phyloP scores from a whole-genome alignment of 2,797 vertebrate genomes.

The Merluccius polli region DNA sequence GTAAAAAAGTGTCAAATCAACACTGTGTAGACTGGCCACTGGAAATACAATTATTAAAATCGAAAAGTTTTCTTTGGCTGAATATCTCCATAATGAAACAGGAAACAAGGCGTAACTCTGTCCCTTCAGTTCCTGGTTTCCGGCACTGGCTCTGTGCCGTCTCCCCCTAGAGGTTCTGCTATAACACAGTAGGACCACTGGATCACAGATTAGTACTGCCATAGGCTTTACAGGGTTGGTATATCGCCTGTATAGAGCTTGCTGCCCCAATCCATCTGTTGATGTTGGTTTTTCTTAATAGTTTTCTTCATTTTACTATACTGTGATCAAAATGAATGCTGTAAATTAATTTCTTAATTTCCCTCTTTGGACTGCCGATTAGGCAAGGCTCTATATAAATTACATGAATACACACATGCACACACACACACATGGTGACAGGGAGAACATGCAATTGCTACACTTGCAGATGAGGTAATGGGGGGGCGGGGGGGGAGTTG shows the following conservation, averaged over 20 bases:
- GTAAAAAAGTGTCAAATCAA: not conserved
- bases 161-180: not conserved
- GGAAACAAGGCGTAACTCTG: not conserved
- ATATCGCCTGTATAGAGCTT: not conserved
- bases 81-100: too few relatives aligned
- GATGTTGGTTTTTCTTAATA: too few relatives aligned
- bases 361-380: too few relatives aligned
- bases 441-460: conserved; percentile 54
- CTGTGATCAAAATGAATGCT: too few relatives aligned
- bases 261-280: not conserved
- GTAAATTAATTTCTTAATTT: too few relatives aligned
- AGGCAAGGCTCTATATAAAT: not conserved
- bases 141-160: too few relatives aligned
- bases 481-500: conserved; percentile 39
- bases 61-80: not conserved
- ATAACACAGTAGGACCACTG: not conserved
- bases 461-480: conserved; percentile 25
- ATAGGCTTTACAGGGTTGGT: not conserved
- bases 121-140: not conserved
- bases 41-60: not conserved
- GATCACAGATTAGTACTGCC: not conserved
- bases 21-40: not conserved
- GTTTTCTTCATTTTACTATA: not conserved
- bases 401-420: not conserved
- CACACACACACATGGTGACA: not conserved